Conservation (phyloP, 2,888 invertebrate genomes). For the Aphrophora alni region DNA sequence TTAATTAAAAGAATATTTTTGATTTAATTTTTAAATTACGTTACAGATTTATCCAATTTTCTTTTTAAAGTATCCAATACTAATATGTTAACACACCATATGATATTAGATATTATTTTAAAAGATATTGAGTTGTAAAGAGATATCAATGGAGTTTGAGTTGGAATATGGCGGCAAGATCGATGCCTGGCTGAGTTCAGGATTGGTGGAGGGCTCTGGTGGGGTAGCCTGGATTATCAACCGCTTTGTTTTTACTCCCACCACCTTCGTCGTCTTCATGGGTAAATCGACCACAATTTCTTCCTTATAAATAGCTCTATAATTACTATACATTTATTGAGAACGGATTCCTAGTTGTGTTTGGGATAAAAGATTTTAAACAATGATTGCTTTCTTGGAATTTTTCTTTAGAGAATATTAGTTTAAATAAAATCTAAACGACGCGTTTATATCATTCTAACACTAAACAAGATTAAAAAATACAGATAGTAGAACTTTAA, state of each 20-base stretch:
- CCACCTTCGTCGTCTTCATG: not conserved
- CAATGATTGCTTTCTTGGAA: not conserved
- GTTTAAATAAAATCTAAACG: too few species aligned
- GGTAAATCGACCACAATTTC: conserved; percentile 38
- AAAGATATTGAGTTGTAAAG: not conserved
- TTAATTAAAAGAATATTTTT: too few species aligned
- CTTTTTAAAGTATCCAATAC: too few species aligned
- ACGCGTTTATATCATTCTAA: too few species aligned
- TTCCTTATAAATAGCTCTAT: conserved; percentile 37
- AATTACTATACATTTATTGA: conserved; percentile 17
- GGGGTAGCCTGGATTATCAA: not conserved
- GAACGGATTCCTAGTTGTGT: not conserved
- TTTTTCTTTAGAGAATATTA: too few species aligned
- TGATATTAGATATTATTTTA: not conserved
- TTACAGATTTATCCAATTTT: too few species aligned
- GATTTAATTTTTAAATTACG: too few species aligned
- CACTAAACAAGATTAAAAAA: too few species aligned
- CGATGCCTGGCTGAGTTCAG: not conserved
- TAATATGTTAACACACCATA: not conserved
- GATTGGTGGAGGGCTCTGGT: conserved; percentile 13
- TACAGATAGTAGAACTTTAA: too few species aligned
- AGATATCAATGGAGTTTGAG: conserved; percentile 1
- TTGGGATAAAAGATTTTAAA: not conserved
- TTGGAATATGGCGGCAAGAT: not conserved
- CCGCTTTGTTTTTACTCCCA: conserved; percentile 1